Evolutionary conservation across 2,888 invertebrate genomes (phyloP).

Genomic region (Caenorhabditis sinica): DNA sequence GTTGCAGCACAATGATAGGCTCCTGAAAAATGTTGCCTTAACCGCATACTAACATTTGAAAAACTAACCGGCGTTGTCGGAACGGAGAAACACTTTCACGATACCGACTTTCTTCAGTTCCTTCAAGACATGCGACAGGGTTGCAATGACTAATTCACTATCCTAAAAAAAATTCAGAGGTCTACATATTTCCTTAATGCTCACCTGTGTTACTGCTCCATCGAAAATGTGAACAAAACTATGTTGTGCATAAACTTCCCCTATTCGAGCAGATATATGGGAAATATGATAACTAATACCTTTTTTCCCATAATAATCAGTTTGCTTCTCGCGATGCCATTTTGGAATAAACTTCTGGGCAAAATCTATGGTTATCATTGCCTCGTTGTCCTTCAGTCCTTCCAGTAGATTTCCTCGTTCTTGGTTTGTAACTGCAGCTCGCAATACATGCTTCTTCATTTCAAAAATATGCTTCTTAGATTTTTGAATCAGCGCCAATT

Average conservation of each 20-base stretch:
- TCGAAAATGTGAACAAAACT: constrained; percentile 36
- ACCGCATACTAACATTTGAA: too few species aligned
- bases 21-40: neutral
- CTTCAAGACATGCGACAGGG: too few species aligned
- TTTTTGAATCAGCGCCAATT: neutral
- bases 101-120: neutral
- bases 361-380: constrained; percentile 31
- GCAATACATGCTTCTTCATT: constrained; percentile 14
- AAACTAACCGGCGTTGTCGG: too few species aligned
- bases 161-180: neutral
- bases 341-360: constrained; percentile 44
- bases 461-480: neutral
- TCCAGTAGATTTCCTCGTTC: neutral
- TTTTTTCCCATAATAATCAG: constrained; percentile 46
- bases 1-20: constrained; percentile 1
- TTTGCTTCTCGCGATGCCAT: constrained; percentile 34
- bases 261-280: constrained; percentile 8
- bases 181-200: neutral
- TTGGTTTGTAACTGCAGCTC: constrained; percentile 18
- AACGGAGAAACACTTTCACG: too few species aligned
- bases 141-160: neutral
- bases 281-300: constrained; percentile 39
- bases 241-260: constrained; percentile 2
- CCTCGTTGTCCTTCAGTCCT: constrained; percentile 17
- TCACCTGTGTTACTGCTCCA: neutral